phyloP scores from a whole-genome alignment of 2,888 invertebrate genomes.

The Diarsia brunnea region DNA sequence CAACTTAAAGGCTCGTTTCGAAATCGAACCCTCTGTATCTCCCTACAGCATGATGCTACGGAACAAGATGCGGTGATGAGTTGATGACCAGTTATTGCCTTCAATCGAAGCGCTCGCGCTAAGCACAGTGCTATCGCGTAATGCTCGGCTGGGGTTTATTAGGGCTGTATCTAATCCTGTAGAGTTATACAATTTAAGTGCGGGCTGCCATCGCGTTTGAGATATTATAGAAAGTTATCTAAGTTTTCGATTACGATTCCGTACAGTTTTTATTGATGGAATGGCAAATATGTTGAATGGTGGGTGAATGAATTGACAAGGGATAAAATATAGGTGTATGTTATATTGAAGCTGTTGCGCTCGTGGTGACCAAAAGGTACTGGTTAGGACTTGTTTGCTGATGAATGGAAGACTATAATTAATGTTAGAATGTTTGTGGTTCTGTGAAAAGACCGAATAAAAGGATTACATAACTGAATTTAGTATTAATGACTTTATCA shows the following conservation, averaged over 20 bases:
- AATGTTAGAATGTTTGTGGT: too few relatives aligned
- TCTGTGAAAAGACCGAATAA: too few relatives aligned
- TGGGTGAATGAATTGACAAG: neutral
- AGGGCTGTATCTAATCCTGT: slow-evolving; percentile 16
- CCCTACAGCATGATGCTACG: neutral
- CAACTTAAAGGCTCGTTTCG: too few relatives aligned
- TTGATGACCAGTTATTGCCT: slow-evolving; percentile 56
- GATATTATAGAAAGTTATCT: slow-evolving; percentile 1
- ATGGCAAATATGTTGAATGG: neutral
- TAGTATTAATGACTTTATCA: too few relatives aligned
- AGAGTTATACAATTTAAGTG: slow-evolving; percentile 33
- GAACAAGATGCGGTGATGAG: slow-evolving; percentile 48
- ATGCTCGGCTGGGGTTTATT: slow-evolving; percentile 46
- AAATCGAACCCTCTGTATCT: slow-evolving; percentile 22
- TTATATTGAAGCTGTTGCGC: too few relatives aligned
- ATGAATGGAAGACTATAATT: too few relatives aligned
- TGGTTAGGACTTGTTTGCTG: too few relatives aligned
- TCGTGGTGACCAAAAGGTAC: too few relatives aligned
- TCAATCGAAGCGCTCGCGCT: slow-evolving; percentile 45
- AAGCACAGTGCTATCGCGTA: slow-evolving; percentile 43
- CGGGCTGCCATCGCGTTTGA: slow-evolving; percentile 14
- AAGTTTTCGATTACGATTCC: slow-evolving; percentile 6
- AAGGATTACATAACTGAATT: too few relatives aligned
- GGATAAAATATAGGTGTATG: neutral
- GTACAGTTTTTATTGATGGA: neutral